Percentiles rank a stretch among this genome's conserved stretches.
phyloP scores from a whole-genome alignment of 2,113 vertebrate genomes.

The Carollia perspicillata region DNA sequence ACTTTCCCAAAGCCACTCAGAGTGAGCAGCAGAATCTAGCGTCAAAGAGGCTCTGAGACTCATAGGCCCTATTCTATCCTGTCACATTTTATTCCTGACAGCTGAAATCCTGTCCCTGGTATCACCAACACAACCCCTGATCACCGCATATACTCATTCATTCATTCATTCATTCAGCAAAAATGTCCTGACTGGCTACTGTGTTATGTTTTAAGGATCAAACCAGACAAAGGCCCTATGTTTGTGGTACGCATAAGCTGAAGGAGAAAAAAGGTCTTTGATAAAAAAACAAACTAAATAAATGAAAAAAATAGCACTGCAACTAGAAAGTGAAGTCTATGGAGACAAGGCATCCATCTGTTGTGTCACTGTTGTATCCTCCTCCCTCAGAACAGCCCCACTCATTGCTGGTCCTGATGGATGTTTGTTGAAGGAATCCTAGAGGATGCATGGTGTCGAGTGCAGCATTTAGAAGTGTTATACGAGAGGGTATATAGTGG shows the following conservation, averaged over 20 bases:
- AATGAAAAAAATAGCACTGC: background rate
- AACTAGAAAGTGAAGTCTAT: background rate
- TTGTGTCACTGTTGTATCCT: fast-evolving
- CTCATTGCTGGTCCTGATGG: too few species aligned
- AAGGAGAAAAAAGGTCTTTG: background rate
- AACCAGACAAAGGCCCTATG: background rate
- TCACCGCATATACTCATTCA: background rate
- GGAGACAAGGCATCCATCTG: background rate
- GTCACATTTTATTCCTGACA: background rate
- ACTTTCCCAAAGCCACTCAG: background rate
- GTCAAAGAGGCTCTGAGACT: background rate
- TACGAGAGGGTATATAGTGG: background rate
- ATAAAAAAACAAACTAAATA: background rate
- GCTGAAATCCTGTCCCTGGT: background rate
- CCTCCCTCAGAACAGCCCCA: background rate
- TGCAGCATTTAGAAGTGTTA: background rate
- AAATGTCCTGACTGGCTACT: background rate
- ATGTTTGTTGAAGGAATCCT: background rate
- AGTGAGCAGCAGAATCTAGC: background rate
- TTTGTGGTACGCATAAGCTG: background rate
- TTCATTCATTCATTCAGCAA: background rate
- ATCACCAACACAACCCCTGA: background rate
- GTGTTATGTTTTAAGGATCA: background rate
- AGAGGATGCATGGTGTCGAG: too few species aligned
- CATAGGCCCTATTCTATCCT: too few species aligned